These are phyloP conservation scores for Ips typographus DNA, from an alignment of 1,140 invertebrate species.

Conservation along the genomic window DNA sequence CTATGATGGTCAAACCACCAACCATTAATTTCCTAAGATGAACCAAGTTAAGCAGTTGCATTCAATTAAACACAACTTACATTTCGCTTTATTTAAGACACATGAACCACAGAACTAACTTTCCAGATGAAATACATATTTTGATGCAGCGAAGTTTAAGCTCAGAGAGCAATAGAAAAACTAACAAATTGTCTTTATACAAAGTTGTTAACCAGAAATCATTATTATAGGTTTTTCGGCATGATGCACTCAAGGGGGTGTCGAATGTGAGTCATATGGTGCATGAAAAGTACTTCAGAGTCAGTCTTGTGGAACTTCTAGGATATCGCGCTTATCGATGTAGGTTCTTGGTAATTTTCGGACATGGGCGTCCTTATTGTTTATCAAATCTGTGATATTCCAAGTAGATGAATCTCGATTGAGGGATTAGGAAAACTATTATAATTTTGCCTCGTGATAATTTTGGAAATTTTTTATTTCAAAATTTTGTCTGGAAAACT, in stretches of 20 bases:
- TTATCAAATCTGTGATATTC: not conserved
- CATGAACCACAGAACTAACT: not conserved
- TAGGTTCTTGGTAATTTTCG: slow-evolving; percentile 4
- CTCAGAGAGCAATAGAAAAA: not conserved
- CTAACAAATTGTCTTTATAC: not conserved
- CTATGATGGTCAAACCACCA: not conserved
- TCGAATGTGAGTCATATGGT: slow-evolving; percentile 19
- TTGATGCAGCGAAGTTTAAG: not conserved
- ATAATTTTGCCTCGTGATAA: too few relatives aligned
- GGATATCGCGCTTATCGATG: slow-evolving; percentile 12
- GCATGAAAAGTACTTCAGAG: slow-evolving; percentile 25
- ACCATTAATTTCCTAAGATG: too few relatives aligned
- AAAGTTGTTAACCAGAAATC: slow-evolving; percentile 12
- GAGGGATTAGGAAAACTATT: too few relatives aligned
- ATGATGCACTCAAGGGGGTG: slow-evolving; percentile 17
- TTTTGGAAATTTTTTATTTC: too few relatives aligned
- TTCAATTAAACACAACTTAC: not conserved
- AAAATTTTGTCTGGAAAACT: too few relatives aligned
- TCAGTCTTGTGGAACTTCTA: slow-evolving; percentile 27
- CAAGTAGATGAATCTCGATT: not conserved
- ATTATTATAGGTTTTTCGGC: slow-evolving; percentile 24
- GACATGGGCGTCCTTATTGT: not conserved
- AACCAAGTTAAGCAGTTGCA: not conserved
- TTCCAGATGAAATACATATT: too few relatives aligned
- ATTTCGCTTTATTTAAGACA: not conserved